Conservation (phyloP, 2,888 invertebrate species). For the Aphodius granarius region DNA sequence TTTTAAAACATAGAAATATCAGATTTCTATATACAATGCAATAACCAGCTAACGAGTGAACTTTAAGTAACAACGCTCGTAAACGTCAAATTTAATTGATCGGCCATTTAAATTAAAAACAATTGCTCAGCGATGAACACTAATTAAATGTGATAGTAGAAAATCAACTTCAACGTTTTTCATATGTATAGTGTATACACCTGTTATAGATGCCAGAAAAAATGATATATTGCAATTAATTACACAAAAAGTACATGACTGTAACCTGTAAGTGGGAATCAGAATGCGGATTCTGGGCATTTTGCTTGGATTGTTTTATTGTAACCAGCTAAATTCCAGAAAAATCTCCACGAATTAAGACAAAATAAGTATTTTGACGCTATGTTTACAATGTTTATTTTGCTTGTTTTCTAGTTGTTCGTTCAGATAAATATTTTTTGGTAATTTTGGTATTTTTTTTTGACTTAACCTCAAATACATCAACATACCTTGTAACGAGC, state of each 20-base stretch:
- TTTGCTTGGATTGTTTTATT: too few species aligned
- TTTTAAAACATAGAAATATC: not conserved
- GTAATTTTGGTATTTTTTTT: too few species aligned
- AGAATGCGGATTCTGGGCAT: too few species aligned
- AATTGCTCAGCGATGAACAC: not conserved
- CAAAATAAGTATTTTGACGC: too few species aligned
- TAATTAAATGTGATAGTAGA: not conserved
- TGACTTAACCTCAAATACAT: too few species aligned
- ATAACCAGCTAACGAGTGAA: not conserved
- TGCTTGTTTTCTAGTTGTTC: too few species aligned
- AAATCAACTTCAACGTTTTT: not conserved
- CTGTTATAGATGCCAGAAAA: not conserved
- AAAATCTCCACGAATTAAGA: too few species aligned
- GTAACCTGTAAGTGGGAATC: too few species aligned
- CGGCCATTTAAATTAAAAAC: not conserved
- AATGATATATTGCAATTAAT: not conserved
- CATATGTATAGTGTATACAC: not conserved
- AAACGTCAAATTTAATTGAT: not conserved
- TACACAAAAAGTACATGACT: too few species aligned
- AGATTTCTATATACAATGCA: not conserved
- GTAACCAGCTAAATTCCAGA: too few species aligned
- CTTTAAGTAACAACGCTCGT: not conserved
- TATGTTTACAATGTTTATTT: too few species aligned
- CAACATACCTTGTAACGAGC: constrained; percentile 27
- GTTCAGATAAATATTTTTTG: too few species aligned